Percentiles rank a stretch among this genome's conserved stretches.
phyloP scores from a whole-genome alignment of 2,797 vertebrate genomes.

The Alfaro cultratus region DNA sequence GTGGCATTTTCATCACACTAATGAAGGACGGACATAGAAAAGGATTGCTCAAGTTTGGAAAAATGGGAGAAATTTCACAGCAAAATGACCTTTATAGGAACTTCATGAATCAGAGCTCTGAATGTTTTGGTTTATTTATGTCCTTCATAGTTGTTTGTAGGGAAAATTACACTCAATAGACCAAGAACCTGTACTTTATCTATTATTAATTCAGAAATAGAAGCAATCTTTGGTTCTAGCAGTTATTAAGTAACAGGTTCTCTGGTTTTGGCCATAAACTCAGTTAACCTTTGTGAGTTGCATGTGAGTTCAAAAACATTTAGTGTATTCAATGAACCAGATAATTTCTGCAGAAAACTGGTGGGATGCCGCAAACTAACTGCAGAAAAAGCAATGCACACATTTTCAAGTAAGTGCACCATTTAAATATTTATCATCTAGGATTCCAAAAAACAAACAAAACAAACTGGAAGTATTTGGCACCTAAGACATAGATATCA shows the following conservation, averaged over 20 bases:
- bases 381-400: background rate
- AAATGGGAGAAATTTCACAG: background rate
- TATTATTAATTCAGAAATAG: background rate
- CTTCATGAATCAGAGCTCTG: background rate
- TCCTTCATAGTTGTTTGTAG: background rate
- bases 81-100: background rate
- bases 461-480: background rate
- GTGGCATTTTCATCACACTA: constrained; percentile 98
- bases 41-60: background rate
- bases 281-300: background rate
- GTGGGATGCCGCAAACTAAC: background rate
- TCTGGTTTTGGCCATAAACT: background rate
- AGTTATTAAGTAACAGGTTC: background rate
- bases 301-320: background rate
- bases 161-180: background rate
- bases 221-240: background rate
- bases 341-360: background rate
- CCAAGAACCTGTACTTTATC: background rate
- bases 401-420: background rate
- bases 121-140: background rate
- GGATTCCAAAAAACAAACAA: background rate
- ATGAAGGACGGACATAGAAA: constrained; percentile 1
- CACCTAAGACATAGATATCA: background rate
- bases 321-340: background rate
- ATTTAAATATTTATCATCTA: background rate